phyloP scores from a whole-genome alignment of 2,113 vertebrate species.

The Apaloderma vittatum region DNA sequence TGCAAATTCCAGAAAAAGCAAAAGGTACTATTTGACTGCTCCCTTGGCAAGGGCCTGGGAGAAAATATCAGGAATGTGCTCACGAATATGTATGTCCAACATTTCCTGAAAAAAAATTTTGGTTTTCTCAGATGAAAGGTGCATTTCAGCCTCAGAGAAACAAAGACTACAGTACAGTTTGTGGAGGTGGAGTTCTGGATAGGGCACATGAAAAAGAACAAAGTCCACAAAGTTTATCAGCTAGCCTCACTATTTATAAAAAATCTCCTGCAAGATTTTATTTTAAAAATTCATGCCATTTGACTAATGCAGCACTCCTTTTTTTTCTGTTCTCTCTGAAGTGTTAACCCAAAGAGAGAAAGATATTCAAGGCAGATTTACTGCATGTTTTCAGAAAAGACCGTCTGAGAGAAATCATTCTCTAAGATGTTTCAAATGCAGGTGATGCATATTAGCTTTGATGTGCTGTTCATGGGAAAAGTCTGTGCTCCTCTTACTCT shows the following conservation, averaged over 20 bases:
- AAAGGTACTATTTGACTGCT: not conserved
- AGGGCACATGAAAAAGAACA: not conserved
- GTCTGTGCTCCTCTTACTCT: not conserved
- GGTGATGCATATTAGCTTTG: not conserved
- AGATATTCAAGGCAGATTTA: not conserved
- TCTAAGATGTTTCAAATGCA: not conserved
- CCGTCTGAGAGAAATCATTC: not conserved
- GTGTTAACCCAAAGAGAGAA: not conserved
- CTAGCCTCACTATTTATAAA: not conserved
- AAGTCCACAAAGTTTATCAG: not conserved
- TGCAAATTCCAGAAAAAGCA: slow-evolving; percentile 46
- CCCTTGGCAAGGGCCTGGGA: not conserved
- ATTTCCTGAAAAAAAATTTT: not conserved
- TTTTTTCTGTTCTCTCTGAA: not conserved
- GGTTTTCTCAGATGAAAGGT: not conserved
- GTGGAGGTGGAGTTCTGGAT: not conserved
- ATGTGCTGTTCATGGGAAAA: not conserved
- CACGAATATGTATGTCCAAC: not conserved
- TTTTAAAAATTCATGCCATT: not conserved
- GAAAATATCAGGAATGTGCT: slow-evolving; percentile 42
- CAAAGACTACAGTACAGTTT: not conserved
- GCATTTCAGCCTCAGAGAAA: not conserved
- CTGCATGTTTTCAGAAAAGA: not conserved
- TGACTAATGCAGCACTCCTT: not conserved
- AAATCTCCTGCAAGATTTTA: not conserved